phyloP scores from a whole-genome alignment of 1,140 invertebrate genomes.

The Drosophila pruinosa region DNA sequence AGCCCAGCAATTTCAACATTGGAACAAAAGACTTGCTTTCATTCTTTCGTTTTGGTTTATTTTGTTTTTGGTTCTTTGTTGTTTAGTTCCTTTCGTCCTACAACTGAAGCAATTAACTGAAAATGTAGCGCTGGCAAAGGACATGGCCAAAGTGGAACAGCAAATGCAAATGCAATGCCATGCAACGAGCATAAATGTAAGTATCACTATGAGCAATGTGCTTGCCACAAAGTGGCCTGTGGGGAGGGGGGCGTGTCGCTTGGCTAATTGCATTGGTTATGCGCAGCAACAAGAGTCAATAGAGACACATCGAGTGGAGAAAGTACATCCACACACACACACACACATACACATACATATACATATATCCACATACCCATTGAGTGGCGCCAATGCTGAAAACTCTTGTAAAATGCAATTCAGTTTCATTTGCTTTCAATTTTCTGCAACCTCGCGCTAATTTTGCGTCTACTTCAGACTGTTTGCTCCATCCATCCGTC shows the following conservation, averaged over 20 bases:
- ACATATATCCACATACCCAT: neutral
- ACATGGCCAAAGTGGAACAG: conserved; percentile 78
- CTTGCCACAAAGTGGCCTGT: neutral
- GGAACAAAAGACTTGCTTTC: conserved; percentile 60
- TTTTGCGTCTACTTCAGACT: conserved; percentile 25
- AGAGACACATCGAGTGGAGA: conserved; percentile 4
- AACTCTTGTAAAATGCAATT: conserved; percentile 30
- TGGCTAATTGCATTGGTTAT: conserved; percentile 66
- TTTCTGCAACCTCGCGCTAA: conserved; percentile 61
- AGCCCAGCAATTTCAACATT: conserved; percentile 52
- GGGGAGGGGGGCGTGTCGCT: conserved; percentile 25
- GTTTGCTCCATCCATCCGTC: neutral
- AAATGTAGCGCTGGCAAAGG: conserved; percentile 73
- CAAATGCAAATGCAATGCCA: conserved; percentile 78
- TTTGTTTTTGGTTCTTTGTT: neutral
- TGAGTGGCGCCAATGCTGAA: neutral
- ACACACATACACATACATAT: neutral
- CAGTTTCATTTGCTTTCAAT: conserved; percentile 76
- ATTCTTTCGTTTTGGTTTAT: neutral
- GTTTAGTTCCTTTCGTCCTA: conserved; percentile 14
- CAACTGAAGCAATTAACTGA: conserved; percentile 74
- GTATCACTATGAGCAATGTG: conserved; percentile 27
- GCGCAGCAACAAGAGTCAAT: conserved; percentile 42
- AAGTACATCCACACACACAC: neutral
- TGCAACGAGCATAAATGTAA: conserved; percentile 79